Base-by-base conservation (phyloP, 2,113 vertebrate species). In the Menidia beryllina region DNA sequence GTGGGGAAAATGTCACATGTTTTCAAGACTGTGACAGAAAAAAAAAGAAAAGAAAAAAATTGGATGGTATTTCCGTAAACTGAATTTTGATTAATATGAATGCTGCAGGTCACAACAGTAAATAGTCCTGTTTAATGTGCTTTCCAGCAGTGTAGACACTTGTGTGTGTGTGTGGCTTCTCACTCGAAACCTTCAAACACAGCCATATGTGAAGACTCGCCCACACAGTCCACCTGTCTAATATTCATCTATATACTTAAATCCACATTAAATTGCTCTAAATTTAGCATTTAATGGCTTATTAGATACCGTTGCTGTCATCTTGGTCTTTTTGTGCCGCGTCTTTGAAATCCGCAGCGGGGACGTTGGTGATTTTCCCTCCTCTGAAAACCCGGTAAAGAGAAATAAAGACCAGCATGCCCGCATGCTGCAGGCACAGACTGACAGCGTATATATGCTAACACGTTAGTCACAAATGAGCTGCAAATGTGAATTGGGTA, bases 241-340 rank as follows among this genome's bases (percentile, higher is more conserved):
- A 23, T 21, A 23, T 7, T n/a, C 53, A 65, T 41, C 30, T 21
- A 41, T 49, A 36, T 24, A 43, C 11, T 0, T 48, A 56, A 47
- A 58, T 64, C 39, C 38, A 57, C 9, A 36, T 20, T 49, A 25
- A 59, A 1, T 5, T 56, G 10, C 20, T 30, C 51, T 21, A 27
- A 13, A 61, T 57, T 24, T 30, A 67, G 34, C 23, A 43, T 72
- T 54, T 47, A 60, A 14, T 65, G 21, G 57, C 21, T 58, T 38
- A 15, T 0, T 25, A 60, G 25, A 9, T 5, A 34, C 10, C 10
- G 26, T 26, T 9, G 39, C 39, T 34, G 5, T 50, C 15, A 14
- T 26, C 11, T 55, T 17, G 34, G 48, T n/a, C n/a, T 51, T 50
- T 20, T 1, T 26, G 25, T 49, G 20, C 14, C 1, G 38, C 3